A percentile compares a stretch with the other conserved stretches of the same genome.
Evolutionary conservation across 2,888 invertebrate genomes (phyloP).

Genomic region (Argyresthia albistria): DNA sequence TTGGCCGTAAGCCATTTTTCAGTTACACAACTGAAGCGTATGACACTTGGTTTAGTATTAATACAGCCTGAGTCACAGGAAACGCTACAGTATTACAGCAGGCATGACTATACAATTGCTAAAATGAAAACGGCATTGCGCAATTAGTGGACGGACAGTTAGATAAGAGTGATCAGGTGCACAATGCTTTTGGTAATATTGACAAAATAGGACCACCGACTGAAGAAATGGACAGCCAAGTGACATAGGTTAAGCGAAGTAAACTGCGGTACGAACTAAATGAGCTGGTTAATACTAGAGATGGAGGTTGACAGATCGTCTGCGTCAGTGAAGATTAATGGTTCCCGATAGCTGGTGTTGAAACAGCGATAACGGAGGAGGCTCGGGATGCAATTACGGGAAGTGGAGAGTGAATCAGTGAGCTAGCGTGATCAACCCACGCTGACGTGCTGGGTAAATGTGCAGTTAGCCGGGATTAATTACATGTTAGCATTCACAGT

Average conservation of each 20-base stretch:
- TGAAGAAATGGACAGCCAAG: conserved; percentile 16
- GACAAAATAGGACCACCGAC: background rate
- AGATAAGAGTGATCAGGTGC: background rate
- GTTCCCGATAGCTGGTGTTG: conserved; percentile 16
- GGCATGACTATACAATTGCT: conserved; percentile 18
- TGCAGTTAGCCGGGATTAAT: conserved; percentile 28
- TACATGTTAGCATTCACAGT: background rate
- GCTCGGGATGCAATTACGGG: conserved; percentile 28
- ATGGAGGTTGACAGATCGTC: conserved; percentile 15
- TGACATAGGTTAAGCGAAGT: background rate
- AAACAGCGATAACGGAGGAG: conserved; percentile 19
- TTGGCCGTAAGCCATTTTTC: conserved; percentile 46
- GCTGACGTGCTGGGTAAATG: conserved; percentile 24
- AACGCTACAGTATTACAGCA: conserved; percentile 25
- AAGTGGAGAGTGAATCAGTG: conserved; percentile 27
- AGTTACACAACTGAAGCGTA: conserved; percentile 30
- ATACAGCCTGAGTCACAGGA: conserved; percentile 30
- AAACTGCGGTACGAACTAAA: conserved; percentile 12
- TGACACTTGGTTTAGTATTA: conserved; percentile 18
- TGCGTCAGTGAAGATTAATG: conserved; percentile 23
- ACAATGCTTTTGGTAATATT: too few species aligned
- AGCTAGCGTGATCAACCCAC: conserved; percentile 12
- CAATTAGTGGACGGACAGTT: conserved; percentile 18
- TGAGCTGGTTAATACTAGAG: conserved; percentile 18
- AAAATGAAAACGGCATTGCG: conserved; percentile 41